Evolutionary conservation across 2,113 vertebrate species (phyloP), one percentile per base, ranked within the genome.

Genomic region (Micronisus gabar): DNA sequence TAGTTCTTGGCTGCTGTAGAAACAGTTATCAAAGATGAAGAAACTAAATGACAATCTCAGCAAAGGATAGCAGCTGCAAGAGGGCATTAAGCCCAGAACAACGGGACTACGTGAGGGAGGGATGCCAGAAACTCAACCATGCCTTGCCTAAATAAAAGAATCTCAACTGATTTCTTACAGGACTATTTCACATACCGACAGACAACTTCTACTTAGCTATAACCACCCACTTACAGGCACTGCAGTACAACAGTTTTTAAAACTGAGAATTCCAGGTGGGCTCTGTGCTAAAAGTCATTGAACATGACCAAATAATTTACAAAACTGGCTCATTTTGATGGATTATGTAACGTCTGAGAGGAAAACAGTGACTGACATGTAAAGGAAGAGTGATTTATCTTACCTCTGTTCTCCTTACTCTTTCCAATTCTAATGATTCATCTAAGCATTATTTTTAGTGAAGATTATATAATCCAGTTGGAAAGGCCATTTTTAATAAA

Each of bases 361-460:
- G 73, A 43, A 94, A 91, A 63, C 55, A 68, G 36, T 59, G 56
- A 93, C 0, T 95, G 92, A 84, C 47, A 29, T 26, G 43, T 27
- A 93, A 58, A 90, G 59, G 43, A 81, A 83, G 32, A 89, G 17
- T 48, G 73, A 92, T 56, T 93, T 92, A 84, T 40, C 43, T 36
- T 74, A 67, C 36, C 59, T 71, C 84, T 3, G 0, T 58, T 85
- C 52, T 94, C 56, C 56, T 74, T 74, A 71, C n/a, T 68, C 56
- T 68, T 92, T 74, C 81, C 38, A 71, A 76, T 86, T 72, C 36
- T 68, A 81, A 53, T 91, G 86, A 95, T 93, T 95, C 95, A 96
- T 85, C 56, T 73, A 67, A 84, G 56, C 27, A 32, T 89, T 93
- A 85, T 83, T 95, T 92, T 95, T 90, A 89, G 65, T 32, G n/a